phyloP scores from a whole-genome alignment of 2,113 vertebrate genomes.

The Gadus macrocephalus region DNA sequence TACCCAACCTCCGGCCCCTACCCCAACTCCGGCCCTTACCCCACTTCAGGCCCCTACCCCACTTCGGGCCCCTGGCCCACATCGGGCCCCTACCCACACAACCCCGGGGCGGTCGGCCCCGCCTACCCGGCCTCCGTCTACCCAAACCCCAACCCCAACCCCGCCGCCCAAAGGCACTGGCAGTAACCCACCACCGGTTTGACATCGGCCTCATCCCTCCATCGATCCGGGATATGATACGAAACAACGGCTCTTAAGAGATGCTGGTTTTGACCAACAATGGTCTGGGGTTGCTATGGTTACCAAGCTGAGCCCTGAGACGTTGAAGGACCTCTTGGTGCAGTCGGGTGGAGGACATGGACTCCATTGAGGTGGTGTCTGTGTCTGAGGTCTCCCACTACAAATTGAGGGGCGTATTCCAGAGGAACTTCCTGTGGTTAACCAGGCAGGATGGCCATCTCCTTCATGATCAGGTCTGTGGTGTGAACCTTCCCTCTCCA shows the following conservation, averaged over 20 bases:
- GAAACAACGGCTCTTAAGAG: not conserved
- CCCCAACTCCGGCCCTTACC: not conserved
- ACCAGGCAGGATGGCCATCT: too few species aligned
- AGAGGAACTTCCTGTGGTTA: too few species aligned
- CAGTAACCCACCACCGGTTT: conserved; percentile 40
- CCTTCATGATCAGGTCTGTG: too few species aligned
- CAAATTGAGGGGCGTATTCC: too few species aligned
- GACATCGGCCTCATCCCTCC: not conserved
- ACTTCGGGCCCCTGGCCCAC: conserved; percentile 20
- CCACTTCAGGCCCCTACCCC: conserved; percentile 41
- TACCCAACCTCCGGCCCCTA: conserved; percentile 43
- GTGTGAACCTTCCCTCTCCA: too few species aligned
- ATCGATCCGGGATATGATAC: not conserved
- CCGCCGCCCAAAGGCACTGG: conserved; percentile 59
- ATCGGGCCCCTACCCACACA: conserved; percentile 49
- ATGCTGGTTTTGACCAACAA: too few species aligned
- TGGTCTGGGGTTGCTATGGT: too few species aligned
- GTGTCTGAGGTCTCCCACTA: too few species aligned
- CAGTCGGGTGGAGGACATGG: too few species aligned
- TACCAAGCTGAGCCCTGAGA: too few species aligned
- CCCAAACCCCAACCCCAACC: conserved; percentile 59
- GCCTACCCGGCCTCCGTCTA: conserved; percentile 58
- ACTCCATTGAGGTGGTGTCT: too few species aligned
- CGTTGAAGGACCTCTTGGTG: too few species aligned
- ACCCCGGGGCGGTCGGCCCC: conserved; percentile 44